These are phyloP conservation scores for Caenorhabditis brenneri DNA, from an alignment of 1,140 invertebrate genomes.

Conservation along the genomic window DNA sequence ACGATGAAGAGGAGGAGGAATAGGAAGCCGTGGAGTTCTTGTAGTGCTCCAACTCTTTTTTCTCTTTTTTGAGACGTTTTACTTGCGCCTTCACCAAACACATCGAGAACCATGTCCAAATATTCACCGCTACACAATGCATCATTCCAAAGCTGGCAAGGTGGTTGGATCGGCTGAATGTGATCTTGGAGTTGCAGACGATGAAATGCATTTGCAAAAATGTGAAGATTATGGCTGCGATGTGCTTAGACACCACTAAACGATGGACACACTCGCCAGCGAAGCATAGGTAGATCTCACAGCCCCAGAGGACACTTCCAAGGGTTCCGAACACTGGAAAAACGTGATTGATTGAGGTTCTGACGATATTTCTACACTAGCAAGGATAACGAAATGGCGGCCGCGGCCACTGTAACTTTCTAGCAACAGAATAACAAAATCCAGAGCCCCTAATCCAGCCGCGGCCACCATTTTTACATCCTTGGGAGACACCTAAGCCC, in stretches of 20 bases:
- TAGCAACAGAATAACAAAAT: no score
- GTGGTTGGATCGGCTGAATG: conserved; percentile 55
- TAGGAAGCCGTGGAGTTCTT: background rate
- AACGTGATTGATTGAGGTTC: conserved; percentile 56
- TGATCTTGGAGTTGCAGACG: conserved; percentile 68
- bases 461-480: no score
- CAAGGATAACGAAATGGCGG: no score
- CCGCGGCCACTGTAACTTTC: no score
- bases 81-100: conserved; percentile 4
- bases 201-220: conserved; percentile 71
- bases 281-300: conserved; percentile 68
- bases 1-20: background rate
- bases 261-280: conserved; percentile 54
- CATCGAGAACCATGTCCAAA: conserved; percentile 67
- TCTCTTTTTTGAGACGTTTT: background rate
- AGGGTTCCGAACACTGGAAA: conserved; percentile 67
- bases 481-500: conserved; percentile 37
- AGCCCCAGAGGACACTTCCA: conserved; percentile 67
- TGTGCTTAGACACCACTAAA: conserved; percentile 50
- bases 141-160: conserved; percentile 68
- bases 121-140: conserved; percentile 68
- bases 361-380: no score
- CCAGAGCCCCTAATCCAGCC: no score
- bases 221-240: conserved; percentile 65
- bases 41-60: background rate